Percentiles rank a stretch among this genome's conserved stretches.
Conservation (phyloP, 2,113 vertebrate genomes). For the Salvelinus namaycush region DNA sequence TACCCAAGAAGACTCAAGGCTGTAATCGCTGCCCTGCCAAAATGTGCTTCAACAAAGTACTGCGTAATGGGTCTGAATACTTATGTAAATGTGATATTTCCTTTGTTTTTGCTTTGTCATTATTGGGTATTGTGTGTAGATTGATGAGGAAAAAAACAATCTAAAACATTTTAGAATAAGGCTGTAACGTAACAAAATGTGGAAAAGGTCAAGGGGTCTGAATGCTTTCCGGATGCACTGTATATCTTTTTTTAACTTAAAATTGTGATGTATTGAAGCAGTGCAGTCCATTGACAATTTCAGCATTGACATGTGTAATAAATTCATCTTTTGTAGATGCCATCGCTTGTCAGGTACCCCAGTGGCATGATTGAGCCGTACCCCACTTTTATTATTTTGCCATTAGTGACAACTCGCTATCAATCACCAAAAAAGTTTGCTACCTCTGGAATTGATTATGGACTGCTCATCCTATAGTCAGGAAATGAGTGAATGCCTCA, state of each 20-base stretch:
- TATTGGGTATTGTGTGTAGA: too few relatives aligned
- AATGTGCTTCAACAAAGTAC: too few relatives aligned
- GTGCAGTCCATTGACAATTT: conserved; percentile 32
- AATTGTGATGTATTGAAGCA: conserved; percentile 28
- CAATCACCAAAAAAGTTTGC: conserved; percentile 60
- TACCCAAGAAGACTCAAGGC: too few relatives aligned
- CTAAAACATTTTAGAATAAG: too few relatives aligned
- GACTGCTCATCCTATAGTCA: conserved; percentile 47
- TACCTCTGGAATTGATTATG: conserved; percentile 51
- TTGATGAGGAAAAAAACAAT: too few relatives aligned
- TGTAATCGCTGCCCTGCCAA: too few relatives aligned
- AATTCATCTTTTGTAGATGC: conserved; percentile 54
- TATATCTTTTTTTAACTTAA: background rate
- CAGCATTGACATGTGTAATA: conserved; percentile 55
- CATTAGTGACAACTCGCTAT: conserved; percentile 66
- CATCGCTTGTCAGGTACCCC: conserved; percentile 48
- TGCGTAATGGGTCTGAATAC: too few relatives aligned
- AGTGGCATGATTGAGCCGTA: conserved; percentile 19
- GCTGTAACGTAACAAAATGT: too few relatives aligned
- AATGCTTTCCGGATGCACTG: too few relatives aligned
- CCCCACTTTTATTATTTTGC: conserved; percentile 67
- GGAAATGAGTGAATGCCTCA: conserved; percentile 51
- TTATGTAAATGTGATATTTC: too few relatives aligned
- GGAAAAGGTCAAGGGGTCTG: too few relatives aligned
- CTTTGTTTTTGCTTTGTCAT: too few relatives aligned